These are phyloP conservation scores for Chloroclysta siterata DNA, from an alignment of 2,888 invertebrate species.

Conservation along the genomic window DNA sequence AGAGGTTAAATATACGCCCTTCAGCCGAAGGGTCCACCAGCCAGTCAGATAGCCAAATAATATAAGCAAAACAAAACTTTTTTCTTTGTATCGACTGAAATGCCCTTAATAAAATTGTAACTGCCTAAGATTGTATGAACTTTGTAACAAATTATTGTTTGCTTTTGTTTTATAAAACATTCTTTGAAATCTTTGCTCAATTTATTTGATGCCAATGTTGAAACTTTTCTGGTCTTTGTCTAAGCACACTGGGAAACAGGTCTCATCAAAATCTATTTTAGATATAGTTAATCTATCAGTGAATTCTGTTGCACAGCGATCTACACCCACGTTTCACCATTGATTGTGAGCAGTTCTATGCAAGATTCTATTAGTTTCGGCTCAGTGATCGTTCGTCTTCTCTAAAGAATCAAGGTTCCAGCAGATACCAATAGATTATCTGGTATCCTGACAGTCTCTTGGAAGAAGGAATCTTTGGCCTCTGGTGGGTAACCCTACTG, in stretches of 20 bases:
- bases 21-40: neutral
- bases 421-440: neutral
- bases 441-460: neutral
- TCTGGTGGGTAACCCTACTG: slow-evolving; percentile 42
- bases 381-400: neutral
- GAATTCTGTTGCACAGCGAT: too few species aligned
- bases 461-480: neutral
- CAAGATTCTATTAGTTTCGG: neutral
- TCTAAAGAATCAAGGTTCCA: neutral
- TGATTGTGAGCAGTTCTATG: neutral
- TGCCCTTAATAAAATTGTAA: too few species aligned
- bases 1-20: neutral
- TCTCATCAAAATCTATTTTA: slow-evolving; percentile 1
- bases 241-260: neutral
- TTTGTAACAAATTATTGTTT: neutral
- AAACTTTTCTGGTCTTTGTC: neutral
- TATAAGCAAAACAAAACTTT: neutral
- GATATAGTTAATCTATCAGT: too few species aligned
- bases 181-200: too few species aligned
- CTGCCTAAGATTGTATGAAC: too few species aligned
- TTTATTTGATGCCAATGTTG: neutral
- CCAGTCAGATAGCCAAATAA: neutral
- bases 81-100: neutral
- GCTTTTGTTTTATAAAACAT: neutral
- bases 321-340: neutral